Evolutionary conservation across 2,113 vertebrate species (phyloP).

Genomic region (Seriola quinqueradiata): DNA sequence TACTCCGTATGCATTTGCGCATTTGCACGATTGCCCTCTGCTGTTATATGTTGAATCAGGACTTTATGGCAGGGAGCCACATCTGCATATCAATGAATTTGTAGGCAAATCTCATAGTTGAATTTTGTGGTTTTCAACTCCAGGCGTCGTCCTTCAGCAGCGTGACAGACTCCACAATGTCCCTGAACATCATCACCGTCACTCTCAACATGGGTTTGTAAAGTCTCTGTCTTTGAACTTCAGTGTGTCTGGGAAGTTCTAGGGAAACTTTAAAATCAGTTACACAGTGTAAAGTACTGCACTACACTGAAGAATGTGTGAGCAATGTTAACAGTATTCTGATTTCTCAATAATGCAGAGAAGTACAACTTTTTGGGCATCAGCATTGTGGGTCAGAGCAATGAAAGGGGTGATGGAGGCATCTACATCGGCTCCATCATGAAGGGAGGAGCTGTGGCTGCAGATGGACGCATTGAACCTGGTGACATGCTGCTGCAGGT

Average conservation of each 20-base stretch:
- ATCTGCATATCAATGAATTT: background rate
- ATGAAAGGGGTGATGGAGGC: slow-evolving; percentile 91
- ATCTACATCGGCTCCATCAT: slow-evolving; percentile 96
- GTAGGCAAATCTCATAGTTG: background rate
- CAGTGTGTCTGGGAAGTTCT: background rate
- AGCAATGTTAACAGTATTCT: background rate
- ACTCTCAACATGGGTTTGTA: slow-evolving; percentile 93
- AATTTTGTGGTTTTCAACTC: background rate
- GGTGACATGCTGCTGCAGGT: slow-evolving; percentile 95
- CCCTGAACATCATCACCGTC: slow-evolving; percentile 93
- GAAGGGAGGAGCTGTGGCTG: slow-evolving; percentile 93
- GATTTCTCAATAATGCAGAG: slow-evolving; percentile 78
- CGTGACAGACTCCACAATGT: slow-evolving; percentile 94
- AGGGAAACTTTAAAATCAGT: background rate
- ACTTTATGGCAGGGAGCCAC: no score
- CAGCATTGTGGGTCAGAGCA: slow-evolving; percentile 94
- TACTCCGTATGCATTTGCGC: background rate
- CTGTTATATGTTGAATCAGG: no score
- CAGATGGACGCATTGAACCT: slow-evolving; percentile 92
- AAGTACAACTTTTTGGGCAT: slow-evolving; percentile 95
- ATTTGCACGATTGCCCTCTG: background rate
- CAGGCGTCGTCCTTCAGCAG: slow-evolving; percentile 93
- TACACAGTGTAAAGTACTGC: no score
- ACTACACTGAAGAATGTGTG: background rate
- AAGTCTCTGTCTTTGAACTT: background rate